Conservation (phyloP, 2,113 vertebrate species). For the Malurus cyaneus region DNA sequence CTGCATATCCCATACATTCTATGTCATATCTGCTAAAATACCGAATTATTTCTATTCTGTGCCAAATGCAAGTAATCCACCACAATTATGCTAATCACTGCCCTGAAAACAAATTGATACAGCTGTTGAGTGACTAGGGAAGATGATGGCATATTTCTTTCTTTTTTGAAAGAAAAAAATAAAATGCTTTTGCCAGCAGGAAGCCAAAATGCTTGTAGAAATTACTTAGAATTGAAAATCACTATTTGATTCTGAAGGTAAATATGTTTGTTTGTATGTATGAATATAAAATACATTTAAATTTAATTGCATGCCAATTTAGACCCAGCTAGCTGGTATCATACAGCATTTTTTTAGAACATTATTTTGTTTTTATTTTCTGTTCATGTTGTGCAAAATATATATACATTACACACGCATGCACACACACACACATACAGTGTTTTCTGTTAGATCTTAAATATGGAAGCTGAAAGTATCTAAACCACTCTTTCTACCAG, state of each 20-base stretch:
- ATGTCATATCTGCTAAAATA: background rate
- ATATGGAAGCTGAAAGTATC: background rate
- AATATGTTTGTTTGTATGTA: background rate
- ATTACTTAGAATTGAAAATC: conserved; percentile 24
- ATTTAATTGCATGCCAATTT: background rate
- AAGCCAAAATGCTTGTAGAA: conserved; percentile 10
- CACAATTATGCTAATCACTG: conserved; percentile 55
- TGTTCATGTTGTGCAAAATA: background rate
- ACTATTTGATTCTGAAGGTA: conserved; percentile 6
- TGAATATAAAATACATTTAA: conserved; percentile 4
- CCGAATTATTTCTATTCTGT: conserved; percentile 35
- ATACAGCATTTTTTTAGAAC: background rate
- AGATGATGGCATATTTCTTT: conserved; percentile 30
- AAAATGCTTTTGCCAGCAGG: conserved; percentile 14
- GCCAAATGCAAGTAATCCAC: conserved; percentile 43
- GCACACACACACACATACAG: no score
- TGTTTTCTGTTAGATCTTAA: background rate
- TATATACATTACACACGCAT: background rate
- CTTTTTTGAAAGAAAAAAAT: conserved; percentile 18
- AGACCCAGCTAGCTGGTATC: background rate
- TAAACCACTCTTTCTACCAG: background rate
- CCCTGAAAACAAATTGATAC: conserved; percentile 61
- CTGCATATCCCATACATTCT: background rate
- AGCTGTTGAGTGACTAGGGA: conserved; percentile 37
- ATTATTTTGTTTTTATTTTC: background rate